Base-by-base conservation (phyloP, 2,113 vertebrate species). In the Haliaeetus leucogaster region DNA sequence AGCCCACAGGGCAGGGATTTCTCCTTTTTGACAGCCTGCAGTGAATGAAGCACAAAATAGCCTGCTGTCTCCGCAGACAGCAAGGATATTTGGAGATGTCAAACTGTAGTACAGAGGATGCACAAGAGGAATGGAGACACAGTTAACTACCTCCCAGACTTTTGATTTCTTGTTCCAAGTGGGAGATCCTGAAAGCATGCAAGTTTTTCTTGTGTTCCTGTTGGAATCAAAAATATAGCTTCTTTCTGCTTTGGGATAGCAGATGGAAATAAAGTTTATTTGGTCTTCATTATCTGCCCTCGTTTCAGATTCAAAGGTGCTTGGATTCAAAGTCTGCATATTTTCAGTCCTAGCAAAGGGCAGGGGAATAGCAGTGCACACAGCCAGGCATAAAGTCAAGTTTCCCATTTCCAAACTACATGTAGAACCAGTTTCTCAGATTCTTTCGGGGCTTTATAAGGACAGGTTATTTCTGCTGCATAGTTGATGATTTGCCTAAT, bases 21-120 rank as follows among this genome's bases (percentile, higher is more conserved):
- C 91, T 97, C 77, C 88, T 94, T 86, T 94, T 76, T 92, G 61
- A 95, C 92, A 97, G 95, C 72, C 90, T 74, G 81, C 42, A 74
- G 94, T 74, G 97, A 97, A 92, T 74, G 93, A 90, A 96, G 92
- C 90, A 95, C 97, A 92, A 89, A 92, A 94, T 82, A 95, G 93
- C 90, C 88, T 94, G 85, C 94, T 94, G 93, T 71, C 94, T 96
- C 85, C 10, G 6, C 87, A 96, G 93, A 96, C 90, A 96, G 92
- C 58, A 23, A 70, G 79, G 96, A 68, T 93, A 91, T 95, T 95
- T 93, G 92, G 82, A 96, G 96, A 94, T 9, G 59, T 90, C 96
- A 92, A 95, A 91, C 87, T 82, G 62, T 50, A 92, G 74, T 19
- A 80, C 66, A 80, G 87, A 92, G 90, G 82, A 86, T 90, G 85